These are phyloP conservation scores for Cetonia aurata DNA, from an alignment of 2,888 invertebrate genomes.

Conservation along the genomic window DNA sequence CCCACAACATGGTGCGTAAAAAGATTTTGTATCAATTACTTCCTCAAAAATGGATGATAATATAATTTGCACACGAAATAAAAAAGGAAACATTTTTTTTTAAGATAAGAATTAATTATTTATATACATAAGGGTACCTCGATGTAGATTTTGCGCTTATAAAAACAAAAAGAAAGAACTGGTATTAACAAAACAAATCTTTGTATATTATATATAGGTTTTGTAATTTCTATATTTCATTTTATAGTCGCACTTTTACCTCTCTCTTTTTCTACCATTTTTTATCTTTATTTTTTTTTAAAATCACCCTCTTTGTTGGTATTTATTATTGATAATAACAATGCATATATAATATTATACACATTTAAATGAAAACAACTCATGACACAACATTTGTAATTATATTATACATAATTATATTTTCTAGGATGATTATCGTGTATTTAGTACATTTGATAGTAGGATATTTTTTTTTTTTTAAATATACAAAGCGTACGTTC, in stretches of 20 bases:
- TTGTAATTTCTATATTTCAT: conserved; percentile 15
- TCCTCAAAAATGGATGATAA: background rate
- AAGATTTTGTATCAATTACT: conserved; percentile 4
- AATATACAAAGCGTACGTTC: background rate
- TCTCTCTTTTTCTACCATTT: background rate
- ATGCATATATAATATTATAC: no score
- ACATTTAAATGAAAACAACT: conserved; percentile 14
- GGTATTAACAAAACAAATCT: background rate
- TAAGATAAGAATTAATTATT: conserved; percentile 16
- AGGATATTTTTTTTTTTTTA: conserved; percentile 31
- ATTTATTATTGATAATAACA: conserved; percentile 27
- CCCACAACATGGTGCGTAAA: no score
- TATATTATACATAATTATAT: conserved; percentile 36
- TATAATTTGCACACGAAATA: background rate
- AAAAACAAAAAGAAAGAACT: conserved; percentile 1
- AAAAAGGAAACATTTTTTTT: background rate
- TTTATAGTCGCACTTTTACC: background rate
- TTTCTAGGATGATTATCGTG: conserved; percentile 34
- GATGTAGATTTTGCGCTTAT: conserved; percentile 27
- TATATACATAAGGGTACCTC: conserved; percentile 26
- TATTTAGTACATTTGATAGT: conserved; percentile 37
- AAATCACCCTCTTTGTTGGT: conserved; percentile 26
- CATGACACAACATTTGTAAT: conserved; percentile 43
- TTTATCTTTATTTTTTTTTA: background rate
- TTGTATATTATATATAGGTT: background rate